phyloP scores from a whole-genome alignment of 2,797 vertebrate genomes.

The Syncerus caffer region DNA sequence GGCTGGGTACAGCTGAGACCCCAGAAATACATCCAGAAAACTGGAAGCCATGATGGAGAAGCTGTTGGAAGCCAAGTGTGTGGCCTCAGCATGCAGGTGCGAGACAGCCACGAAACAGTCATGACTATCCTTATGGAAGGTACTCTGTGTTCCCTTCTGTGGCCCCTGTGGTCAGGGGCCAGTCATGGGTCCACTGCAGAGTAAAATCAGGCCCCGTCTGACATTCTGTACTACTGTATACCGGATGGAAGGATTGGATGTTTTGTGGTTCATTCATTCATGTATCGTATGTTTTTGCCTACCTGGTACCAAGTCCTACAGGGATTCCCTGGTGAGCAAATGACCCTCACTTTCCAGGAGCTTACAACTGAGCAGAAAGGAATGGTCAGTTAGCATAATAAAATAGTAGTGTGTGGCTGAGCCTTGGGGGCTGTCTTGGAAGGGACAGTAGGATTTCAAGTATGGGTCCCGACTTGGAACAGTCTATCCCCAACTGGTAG shows the following conservation, averaged over 20 bases:
- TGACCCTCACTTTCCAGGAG: background rate
- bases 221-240: fast-evolving
- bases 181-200: background rate
- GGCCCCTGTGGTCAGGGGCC: background rate
- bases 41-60: background rate
- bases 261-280: background rate
- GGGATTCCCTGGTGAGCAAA: background rate
- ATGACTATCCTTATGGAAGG: background rate
- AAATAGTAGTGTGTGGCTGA: background rate
- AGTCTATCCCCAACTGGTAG: background rate
- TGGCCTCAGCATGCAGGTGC: background rate
- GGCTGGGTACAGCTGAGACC: background rate
- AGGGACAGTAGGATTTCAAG: background rate
- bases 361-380: background rate
- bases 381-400: background rate
- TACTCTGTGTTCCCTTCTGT: fast-evolving
- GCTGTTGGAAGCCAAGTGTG: background rate
- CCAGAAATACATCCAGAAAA: background rate
- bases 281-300: background rate
- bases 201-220: background rate
- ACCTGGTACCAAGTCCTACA: background rate
- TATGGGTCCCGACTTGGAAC: fast-evolving
- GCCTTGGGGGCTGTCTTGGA: background rate
- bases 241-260: background rate
- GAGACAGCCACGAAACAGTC: background rate